phyloP scores from a whole-genome alignment of 2,113 vertebrate species.

The Meles meles region DNA sequence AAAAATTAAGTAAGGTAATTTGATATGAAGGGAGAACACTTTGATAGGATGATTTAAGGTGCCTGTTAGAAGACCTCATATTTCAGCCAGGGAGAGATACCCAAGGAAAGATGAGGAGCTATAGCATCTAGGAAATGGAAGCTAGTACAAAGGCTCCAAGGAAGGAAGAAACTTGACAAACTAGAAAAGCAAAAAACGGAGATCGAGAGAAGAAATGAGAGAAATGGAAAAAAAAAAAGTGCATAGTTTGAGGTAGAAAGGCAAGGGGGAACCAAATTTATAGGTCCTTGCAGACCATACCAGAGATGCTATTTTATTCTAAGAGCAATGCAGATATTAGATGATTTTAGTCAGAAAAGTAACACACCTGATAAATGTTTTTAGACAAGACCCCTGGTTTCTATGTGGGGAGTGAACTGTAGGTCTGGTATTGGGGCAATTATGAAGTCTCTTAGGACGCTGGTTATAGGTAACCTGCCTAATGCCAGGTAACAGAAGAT shows the following conservation, averaged over 20 bases:
- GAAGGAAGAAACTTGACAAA: neutral
- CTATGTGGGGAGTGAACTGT: neutral
- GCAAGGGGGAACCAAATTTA: neutral
- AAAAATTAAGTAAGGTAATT: neutral
- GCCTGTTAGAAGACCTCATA: neutral
- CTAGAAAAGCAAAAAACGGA: neutral
- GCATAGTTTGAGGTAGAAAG: neutral
- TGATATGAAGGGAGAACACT: neutral
- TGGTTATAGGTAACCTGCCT: neutral
- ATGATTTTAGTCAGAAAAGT: neutral
- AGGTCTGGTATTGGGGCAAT: neutral
- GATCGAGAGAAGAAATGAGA: neutral
- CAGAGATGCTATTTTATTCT: neutral
- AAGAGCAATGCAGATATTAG: neutral
- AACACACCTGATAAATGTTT: neutral
- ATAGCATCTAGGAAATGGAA: neutral
- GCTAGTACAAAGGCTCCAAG: neutral
- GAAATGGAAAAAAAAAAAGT: neutral
- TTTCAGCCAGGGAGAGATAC: neutral
- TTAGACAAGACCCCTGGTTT: neutral
- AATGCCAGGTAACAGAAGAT: neutral
- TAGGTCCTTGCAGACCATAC: neutral
- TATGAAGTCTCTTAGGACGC: neutral
- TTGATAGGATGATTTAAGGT: neutral
- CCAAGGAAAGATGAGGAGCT: neutral